Conservation (phyloP, 2,113 vertebrate genomes). For the Motacilla tschutschensis region DNA sequence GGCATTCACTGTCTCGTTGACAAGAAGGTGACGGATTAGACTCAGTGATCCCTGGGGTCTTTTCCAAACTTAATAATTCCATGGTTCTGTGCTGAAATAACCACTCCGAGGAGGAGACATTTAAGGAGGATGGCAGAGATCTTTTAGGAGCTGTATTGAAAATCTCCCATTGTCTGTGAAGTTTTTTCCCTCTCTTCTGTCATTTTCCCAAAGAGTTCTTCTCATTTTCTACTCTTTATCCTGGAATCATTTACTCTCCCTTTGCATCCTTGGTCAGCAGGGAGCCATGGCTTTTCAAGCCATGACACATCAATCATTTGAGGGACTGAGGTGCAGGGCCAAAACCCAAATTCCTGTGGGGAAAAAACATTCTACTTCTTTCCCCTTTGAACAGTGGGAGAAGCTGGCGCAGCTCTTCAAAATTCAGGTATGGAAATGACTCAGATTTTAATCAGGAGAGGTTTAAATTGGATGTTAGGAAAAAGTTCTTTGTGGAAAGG, state of each 20-base stretch:
- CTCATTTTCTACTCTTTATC: neutral
- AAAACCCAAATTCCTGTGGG: neutral
- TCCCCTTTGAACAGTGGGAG: neutral
- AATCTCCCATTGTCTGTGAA: fast-evolving
- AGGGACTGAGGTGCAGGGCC: neutral
- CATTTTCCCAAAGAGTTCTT: neutral
- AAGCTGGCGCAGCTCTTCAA: neutral
- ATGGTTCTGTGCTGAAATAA: neutral
- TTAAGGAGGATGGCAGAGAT: neutral
- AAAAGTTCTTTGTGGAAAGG: neutral
- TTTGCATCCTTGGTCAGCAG: neutral
- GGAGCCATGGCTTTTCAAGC: neutral
- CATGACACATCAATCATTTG: neutral
- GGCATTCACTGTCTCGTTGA: neutral
- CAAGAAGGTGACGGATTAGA: neutral
- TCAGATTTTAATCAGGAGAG: neutral
- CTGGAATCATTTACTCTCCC: neutral
- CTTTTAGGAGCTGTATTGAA: neutral
- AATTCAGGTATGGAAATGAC: neutral
- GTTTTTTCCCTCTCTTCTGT: neutral
- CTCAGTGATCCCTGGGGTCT: neutral
- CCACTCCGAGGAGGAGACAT: neutral
- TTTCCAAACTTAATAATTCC: neutral
- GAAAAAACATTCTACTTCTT: neutral
- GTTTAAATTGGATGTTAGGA: neutral